phyloP scores from a whole-genome alignment of 1,140 invertebrate genomes.

The Drosophila lacertosa region DNA sequence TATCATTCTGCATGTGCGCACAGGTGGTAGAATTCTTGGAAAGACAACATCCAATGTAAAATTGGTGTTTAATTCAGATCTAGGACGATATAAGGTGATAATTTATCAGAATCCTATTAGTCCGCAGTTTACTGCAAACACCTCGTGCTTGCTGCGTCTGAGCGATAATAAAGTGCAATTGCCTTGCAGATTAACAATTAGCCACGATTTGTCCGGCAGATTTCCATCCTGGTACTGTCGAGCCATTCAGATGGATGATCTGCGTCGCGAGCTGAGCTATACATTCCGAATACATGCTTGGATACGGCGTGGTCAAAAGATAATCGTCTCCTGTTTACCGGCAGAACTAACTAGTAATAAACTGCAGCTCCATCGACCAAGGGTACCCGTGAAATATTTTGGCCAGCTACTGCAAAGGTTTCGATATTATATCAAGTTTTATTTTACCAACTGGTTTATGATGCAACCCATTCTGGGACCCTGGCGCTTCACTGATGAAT shows the following conservation, averaged over 20 bases:
- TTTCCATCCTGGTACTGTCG: slow-evolving; percentile 39
- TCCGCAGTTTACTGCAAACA: slow-evolving; percentile 11
- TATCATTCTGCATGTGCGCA: slow-evolving; percentile 15
- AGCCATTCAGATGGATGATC: slow-evolving; percentile 26
- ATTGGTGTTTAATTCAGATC: slow-evolving; percentile 25
- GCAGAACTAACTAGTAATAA: too few species aligned
- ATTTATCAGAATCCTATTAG: slow-evolving; percentile 31
- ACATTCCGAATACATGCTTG: slow-evolving; percentile 22
- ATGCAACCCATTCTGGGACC: slow-evolving; percentile 36
- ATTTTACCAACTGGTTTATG: slow-evolving; percentile 33
- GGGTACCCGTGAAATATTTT: too few species aligned
- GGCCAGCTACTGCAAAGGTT: background rate
- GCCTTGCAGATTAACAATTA: slow-evolving; percentile 31
- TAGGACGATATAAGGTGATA: slow-evolving; percentile 29
- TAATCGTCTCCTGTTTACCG: slow-evolving; percentile 11
- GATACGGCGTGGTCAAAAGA: slow-evolving; percentile 12
- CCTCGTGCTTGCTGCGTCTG: slow-evolving; percentile 20
- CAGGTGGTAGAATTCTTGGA: slow-evolving; percentile 4
- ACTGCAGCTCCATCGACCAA: too few species aligned
- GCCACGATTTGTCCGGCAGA: slow-evolving; percentile 23
- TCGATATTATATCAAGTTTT: background rate
- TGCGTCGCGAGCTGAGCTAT: slow-evolving; percentile 17
- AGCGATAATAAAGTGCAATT: slow-evolving; percentile 24
- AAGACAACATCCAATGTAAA: slow-evolving; percentile 24
- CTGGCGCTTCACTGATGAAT: slow-evolving; percentile 12